Evolutionary conservation across 2,797 vertebrate species (phyloP).

Genomic region (Morelia viridis): DNA sequence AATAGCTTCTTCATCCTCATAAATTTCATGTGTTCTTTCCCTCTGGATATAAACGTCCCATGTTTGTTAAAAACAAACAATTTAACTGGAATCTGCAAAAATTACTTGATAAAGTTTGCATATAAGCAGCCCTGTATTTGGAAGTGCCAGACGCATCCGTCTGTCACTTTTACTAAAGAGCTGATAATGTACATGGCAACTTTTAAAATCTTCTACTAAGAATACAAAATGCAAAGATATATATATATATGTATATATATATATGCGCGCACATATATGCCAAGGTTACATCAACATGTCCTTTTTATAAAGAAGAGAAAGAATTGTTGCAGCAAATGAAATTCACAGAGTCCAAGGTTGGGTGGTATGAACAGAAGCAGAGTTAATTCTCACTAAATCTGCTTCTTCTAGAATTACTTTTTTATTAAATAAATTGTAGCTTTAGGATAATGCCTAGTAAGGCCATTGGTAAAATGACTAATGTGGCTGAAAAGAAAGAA

Average conservation of each 20-base stretch:
- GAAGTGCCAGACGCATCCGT: neutral
- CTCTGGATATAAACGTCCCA: neutral
- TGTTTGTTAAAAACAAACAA: neutral
- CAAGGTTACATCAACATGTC: neutral
- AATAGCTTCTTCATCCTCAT: neutral
- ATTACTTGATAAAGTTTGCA: neutral
- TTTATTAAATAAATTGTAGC: constrained; percentile 56
- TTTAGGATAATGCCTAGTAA: constrained; percentile 38
- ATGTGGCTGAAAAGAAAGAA: constrained; percentile 31
- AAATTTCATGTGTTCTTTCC: neutral
- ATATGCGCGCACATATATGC: too few relatives aligned
- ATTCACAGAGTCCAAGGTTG: constrained; percentile 62
- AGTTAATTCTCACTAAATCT: constrained; percentile 62
- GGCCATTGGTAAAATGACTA: constrained; percentile 43
- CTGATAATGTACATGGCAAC: neutral
- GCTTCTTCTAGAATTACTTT: constrained; percentile 55
- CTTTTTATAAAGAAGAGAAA: constrained; percentile 55
- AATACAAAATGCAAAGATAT: constrained; percentile 10
- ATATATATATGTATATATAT: too few relatives aligned
- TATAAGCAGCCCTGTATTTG: neutral
- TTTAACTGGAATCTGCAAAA: neutral
- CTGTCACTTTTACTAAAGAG: neutral
- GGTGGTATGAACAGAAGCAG: constrained; percentile 48
- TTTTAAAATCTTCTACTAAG: neutral
- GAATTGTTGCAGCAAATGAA: constrained; percentile 64